Base-by-base conservation (phyloP, 1,140 invertebrate genomes). In the Zaprionus lachaisei region DNA sequence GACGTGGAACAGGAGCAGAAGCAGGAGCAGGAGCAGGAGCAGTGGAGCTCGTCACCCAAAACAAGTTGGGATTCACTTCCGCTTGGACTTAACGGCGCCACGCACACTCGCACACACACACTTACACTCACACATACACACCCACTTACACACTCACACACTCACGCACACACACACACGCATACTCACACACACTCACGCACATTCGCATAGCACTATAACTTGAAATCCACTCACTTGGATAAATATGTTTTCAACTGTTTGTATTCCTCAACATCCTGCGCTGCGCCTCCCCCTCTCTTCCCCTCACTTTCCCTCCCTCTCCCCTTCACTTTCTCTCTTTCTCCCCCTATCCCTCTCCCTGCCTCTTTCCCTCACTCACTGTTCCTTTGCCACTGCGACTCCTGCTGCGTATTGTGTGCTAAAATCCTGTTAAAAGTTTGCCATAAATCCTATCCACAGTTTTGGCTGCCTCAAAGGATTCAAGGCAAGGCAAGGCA, bases 361-460 rank as follows among this genome's bases (percentile, higher is more conserved):
- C 3, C 9, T n/a, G 1, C 9, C 49, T 24, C 22, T 14, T 20
- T 5, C 2, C 1, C 51, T 5, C 7, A 14, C 22, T 17, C 22
- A 5, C 4, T 14, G 9, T 34, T 34, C 31, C 31, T 34, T 12
- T 14, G 12, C 38, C 51, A 56, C 47, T 24, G 37, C 20, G 58
- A 62, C 38, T 62, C 37, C 57, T 62, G 67, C 60, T 69, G 58
- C 47, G 65, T 57, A 77, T 51, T 67, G 67, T 80, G 66, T 74
- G 80, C 61, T 64, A 72, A 85, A 81, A 85, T 87, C 78, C 80
- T 80, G 80, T 87, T 89, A 89, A 87, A 87, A 87, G 65, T 87
- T 87, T 87, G 75, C 78, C 83, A 87, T 89, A 87, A 87, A 89
- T 87, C 84, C 80, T 79, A 31, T 65, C 17, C 61, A 63, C 20